Evolutionary conservation across 2,113 vertebrate species (phyloP).

Genomic region (Aphyosemion australe): DNA sequence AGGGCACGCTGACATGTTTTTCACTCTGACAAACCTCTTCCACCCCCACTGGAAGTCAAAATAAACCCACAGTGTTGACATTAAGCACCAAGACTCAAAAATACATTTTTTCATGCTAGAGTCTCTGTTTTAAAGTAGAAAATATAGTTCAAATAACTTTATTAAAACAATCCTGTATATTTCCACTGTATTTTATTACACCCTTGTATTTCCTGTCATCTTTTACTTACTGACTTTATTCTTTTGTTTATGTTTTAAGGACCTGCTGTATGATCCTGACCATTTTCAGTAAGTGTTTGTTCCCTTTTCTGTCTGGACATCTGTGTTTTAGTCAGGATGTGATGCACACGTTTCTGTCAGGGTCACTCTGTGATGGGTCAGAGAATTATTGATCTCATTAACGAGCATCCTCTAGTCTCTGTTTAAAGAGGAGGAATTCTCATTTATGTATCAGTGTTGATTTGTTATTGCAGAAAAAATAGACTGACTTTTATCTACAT

Average conservation of each 20-base stretch:
- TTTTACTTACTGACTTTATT: not conserved
- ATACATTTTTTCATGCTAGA: too few relatives aligned
- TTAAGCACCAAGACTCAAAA: too few relatives aligned
- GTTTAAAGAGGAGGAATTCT: slow-evolving; percentile 11
- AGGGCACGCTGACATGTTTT: too few relatives aligned
- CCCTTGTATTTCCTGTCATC: not conserved
- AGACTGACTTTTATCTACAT: too few relatives aligned
- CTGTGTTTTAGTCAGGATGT: slow-evolving; percentile 1
- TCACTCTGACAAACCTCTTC: too few relatives aligned
- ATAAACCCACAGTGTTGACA: too few relatives aligned
- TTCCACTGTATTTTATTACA: too few relatives aligned
- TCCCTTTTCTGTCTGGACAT: not conserved
- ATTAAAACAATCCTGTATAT: too few relatives aligned
- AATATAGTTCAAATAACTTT: too few relatives aligned
- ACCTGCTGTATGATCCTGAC: slow-evolving; percentile 50
- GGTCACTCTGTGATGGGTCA: slow-evolving; percentile 23
- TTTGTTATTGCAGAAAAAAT: too few relatives aligned
- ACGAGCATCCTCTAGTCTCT: slow-evolving; percentile 17
- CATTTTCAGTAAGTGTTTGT: slow-evolving; percentile 71
- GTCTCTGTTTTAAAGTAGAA: not conserved
- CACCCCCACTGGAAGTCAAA: too few relatives aligned
- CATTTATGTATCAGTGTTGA: slow-evolving; percentile 24
- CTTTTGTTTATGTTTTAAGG: slow-evolving; percentile 54
- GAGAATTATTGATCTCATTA: slow-evolving; percentile 43
- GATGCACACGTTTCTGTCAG: not conserved